Conservation (phyloP, 2,888 invertebrate species). For the Troilus luridus region DNA sequence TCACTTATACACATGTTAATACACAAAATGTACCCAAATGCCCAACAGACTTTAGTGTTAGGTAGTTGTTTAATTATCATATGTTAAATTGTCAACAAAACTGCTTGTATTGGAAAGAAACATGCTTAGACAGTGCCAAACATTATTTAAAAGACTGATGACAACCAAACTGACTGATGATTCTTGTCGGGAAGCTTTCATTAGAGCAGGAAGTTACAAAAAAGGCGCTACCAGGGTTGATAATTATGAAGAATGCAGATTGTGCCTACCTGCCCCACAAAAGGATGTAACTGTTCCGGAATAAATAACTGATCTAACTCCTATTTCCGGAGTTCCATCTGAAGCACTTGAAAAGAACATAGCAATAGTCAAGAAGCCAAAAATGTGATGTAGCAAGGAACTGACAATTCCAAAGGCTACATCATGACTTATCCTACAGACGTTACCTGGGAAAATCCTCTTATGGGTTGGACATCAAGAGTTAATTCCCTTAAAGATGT, state of each 20-base stretch:
- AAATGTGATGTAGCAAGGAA: constrained; percentile 97
- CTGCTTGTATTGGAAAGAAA: not conserved
- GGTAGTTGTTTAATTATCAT: not conserved
- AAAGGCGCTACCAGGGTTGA: not conserved
- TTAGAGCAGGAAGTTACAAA: not conserved
- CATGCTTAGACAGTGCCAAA: constrained; percentile 8
- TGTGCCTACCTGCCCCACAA: constrained; percentile 38
- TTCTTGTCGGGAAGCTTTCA: constrained; percentile 16
- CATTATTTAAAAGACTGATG: not conserved
- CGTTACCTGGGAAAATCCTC: constrained; percentile 97
- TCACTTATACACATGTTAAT: not conserved
- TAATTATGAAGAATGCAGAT: constrained; percentile 26
- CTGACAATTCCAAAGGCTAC: constrained; percentile 89
- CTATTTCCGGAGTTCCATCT: constrained; percentile 48
- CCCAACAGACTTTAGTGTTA: not conserved
- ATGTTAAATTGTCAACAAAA: not conserved
- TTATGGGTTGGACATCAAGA: constrained; percentile 95
- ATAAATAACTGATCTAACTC: constrained; percentile 33
- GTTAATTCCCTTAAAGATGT: constrained; percentile 33
- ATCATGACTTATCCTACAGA: constrained; percentile 94
- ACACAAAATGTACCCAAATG: not conserved
- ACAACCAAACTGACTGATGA: constrained; percentile 33
- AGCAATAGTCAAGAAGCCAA: constrained; percentile 70
- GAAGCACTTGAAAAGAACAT: constrained; percentile 16
- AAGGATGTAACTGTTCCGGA: not conserved